A percentile compares a stretch with the other conserved stretches of the same genome.
Evolutionary conservation across 2,113 vertebrate species (phyloP).

Genomic region (Scopus umbretta): DNA sequence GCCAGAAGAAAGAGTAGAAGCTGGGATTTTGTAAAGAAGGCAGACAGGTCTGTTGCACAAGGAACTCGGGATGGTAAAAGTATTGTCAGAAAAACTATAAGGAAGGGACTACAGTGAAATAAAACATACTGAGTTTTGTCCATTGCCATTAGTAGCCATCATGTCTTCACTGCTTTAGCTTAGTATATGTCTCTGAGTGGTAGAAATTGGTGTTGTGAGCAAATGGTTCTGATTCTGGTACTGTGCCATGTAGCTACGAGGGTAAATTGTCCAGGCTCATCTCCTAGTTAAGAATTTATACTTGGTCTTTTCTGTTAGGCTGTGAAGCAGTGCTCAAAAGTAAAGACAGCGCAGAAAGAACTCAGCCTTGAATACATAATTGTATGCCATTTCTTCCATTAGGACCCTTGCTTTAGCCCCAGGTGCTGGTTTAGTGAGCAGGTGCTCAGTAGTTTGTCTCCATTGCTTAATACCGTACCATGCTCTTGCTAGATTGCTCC

Average conservation of each 20-base stretch:
- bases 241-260: accelerated
- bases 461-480: background rate
- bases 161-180: background rate
- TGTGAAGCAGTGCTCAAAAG: background rate
- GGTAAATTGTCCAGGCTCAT: background rate
- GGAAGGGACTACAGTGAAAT: background rate
- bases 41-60: background rate
- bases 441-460: background rate
- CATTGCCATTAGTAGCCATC: background rate
- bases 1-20: background rate
- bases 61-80: background rate
- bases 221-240: background rate
- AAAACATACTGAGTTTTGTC: background rate
- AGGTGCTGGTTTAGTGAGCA: background rate
- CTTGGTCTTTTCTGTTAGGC: background rate
- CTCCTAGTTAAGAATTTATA: background rate
- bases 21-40: background rate
- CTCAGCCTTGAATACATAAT: background rate
- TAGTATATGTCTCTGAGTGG: background rate
- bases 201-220: background rate
- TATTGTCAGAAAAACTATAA: background rate
- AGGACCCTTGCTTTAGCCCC: background rate
- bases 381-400: background rate
- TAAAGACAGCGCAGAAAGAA: background rate
- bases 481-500: background rate